These are phyloP conservation scores for Psittacus erithacus DNA, from an alignment of 2,113 vertebrate species.

Conservation along the genomic window DNA sequence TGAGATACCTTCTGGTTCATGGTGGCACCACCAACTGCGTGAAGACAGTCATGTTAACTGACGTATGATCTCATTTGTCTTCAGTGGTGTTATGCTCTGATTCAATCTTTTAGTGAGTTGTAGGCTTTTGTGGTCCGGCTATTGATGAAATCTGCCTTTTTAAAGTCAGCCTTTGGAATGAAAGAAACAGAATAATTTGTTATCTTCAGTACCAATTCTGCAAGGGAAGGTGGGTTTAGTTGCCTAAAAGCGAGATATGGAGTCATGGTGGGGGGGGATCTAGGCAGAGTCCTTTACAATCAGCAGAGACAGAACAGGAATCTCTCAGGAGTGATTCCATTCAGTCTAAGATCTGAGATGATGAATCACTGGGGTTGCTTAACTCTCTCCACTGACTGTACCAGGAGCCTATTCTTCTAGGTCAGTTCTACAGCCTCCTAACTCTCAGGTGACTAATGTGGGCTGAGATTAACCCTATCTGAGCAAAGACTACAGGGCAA, in stretches of 20 bases:
- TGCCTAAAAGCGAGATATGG: not conserved
- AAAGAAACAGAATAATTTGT: constrained; percentile 43
- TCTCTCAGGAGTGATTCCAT: not conserved
- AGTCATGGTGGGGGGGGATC: not conserved
- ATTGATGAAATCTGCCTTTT: constrained; percentile 89
- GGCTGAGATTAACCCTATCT: not conserved
- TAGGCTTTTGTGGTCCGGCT: constrained; percentile 82
- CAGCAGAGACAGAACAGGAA: not conserved
- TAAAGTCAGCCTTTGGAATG: constrained; percentile 81
- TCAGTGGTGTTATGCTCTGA: not conserved
- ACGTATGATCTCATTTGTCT: not conserved
- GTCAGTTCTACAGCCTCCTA: not conserved
- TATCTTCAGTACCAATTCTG: not conserved
- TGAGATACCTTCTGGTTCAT: not conserved
- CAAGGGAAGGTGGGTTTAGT: not conserved
- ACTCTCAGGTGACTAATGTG: not conserved
- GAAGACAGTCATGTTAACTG: not conserved
- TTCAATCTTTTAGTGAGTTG: constrained; percentile 78
- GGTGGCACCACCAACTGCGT: not conserved
- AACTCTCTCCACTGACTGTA: not conserved
- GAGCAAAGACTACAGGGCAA: not conserved
- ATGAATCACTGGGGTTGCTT: not conserved
- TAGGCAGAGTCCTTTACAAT: not conserved
- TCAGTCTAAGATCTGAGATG: not conserved
- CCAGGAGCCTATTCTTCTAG: not conserved